phyloP scores from a whole-genome alignment of 2,113 vertebrate genomes.

The Corythaeola cristata region DNA sequence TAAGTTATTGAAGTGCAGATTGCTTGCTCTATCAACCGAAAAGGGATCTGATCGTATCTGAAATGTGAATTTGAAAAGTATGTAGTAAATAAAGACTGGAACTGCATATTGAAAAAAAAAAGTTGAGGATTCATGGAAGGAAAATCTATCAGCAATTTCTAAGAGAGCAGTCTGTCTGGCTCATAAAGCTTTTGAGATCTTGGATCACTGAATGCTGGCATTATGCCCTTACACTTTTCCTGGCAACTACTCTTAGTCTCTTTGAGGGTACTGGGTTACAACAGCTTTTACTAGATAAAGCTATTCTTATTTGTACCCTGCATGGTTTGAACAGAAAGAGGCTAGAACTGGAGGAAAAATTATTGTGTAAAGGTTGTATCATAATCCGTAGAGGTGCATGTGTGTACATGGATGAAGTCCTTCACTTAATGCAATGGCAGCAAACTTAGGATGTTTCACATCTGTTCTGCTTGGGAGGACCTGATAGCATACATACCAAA shows the following conservation, averaged over 20 bases:
- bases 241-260: neutral
- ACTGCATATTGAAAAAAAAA: neutral
- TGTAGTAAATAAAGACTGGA: neutral
- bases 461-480: no score
- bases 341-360: neutral
- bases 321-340: no score
- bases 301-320: neutral
- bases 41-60: neutral
- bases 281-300: neutral
- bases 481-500: neutral
- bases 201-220: neutral
- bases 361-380: rapidly evolving
- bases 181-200: neutral
- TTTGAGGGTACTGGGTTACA: neutral
- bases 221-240: neutral
- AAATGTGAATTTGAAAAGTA: neutral
- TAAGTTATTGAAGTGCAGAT: neutral
- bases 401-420: rapidly evolving
- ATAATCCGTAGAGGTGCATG: neutral
- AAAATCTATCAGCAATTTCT: neutral
- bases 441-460: neutral
- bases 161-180: neutral
- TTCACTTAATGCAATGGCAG: neutral
- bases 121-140: neutral
- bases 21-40: neutral